Evolutionary conservation across 2,113 vertebrate genomes (phyloP).

Genomic region (Seriola quinqueradiata): DNA sequence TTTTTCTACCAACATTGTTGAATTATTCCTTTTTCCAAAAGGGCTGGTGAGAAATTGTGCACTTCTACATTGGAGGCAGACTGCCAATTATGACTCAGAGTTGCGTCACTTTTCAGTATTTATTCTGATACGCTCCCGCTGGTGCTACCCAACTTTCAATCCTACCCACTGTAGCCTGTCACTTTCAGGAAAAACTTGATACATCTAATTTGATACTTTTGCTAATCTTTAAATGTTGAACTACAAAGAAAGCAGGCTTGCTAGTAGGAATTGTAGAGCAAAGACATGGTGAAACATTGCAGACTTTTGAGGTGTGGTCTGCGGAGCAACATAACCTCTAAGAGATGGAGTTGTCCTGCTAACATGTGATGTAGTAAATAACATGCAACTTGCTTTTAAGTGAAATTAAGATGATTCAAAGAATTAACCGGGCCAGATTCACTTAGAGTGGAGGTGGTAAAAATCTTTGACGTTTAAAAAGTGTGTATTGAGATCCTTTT

Average conservation of each 20-base stretch:
- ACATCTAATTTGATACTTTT: neutral
- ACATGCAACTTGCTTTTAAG: neutral
- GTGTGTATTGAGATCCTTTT: no score
- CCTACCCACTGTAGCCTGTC: neutral
- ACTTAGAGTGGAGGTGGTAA: neutral
- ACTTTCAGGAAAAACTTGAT: conserved; percentile 7
- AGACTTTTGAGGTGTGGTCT: neutral
- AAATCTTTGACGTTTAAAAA: neutral
- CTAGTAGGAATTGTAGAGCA: neutral
- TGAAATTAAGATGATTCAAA: conserved; percentile 1
- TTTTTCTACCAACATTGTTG: neutral
- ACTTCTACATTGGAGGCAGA: conserved; percentile 13
- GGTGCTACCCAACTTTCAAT: neutral
- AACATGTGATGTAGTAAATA: neutral
- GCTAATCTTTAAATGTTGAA: conserved; percentile 2
- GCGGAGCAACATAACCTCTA: neutral
- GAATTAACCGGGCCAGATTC: neutral
- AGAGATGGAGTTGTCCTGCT: neutral
- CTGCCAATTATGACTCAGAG: conserved; percentile 38
- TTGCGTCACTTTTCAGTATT: conserved; percentile 35
- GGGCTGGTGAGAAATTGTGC: conserved; percentile 14
- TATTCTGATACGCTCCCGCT: conserved; percentile 23
- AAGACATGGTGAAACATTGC: neutral
- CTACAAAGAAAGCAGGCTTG: neutral
- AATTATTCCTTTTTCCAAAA: conserved; percentile 17